Percentiles rank a stretch among this genome's conserved stretches.
Evolutionary conservation across 2,797 vertebrate species (phyloP).

Genomic region (Megalops cyprinoides): DNA sequence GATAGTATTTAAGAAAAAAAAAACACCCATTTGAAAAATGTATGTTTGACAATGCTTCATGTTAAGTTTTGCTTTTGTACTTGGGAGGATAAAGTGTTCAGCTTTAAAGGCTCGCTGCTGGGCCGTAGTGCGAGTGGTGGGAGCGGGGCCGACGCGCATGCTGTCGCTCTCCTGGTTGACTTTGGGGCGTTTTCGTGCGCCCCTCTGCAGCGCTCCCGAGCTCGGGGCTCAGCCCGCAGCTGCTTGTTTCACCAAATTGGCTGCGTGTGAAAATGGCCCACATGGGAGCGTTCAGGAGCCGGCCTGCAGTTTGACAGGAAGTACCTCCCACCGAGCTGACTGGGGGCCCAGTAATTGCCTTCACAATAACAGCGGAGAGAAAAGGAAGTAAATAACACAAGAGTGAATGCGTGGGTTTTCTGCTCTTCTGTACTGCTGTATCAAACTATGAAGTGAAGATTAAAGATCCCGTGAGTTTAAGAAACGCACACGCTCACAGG

Average conservation of each 20-base stretch:
- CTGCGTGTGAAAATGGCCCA: not conserved
- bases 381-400: not conserved
- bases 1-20: too few relatives aligned
- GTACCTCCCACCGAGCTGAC: slow-evolving; percentile 5
- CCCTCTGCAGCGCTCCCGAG: too few relatives aligned
- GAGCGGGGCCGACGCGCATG: too few relatives aligned
- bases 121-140: too few relatives aligned
- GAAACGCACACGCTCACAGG: too few relatives aligned
- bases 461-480: too few relatives aligned
- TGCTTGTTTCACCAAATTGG: not conserved
- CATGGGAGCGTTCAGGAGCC: not conserved
- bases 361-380: not conserved
- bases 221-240: too few relatives aligned
- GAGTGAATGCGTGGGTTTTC: not conserved
- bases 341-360: not conserved
- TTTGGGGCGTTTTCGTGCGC: too few relatives aligned
- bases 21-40: not conserved
- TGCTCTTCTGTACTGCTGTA: not conserved
- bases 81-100: too few relatives aligned
- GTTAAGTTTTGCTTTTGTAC: not conserved
- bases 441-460: too few relatives aligned
- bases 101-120: too few relatives aligned
- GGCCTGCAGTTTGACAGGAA: not conserved
- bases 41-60: not conserved
- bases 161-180: too few relatives aligned